phyloP scores from a whole-genome alignment of 2,888 invertebrate genomes.

The Ectemnius lituratus region DNA sequence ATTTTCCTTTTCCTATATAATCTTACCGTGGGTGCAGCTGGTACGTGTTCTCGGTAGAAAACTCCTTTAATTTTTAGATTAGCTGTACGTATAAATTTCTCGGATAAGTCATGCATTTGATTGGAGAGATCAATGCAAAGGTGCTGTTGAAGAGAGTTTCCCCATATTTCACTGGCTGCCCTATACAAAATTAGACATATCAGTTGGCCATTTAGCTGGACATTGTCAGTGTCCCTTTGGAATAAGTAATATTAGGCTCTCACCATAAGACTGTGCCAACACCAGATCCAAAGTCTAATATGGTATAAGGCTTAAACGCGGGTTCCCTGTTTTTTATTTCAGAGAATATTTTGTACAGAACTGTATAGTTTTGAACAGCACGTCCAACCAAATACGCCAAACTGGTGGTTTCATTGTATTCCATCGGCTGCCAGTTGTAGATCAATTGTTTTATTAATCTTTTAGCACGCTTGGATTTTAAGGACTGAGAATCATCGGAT shows the following conservation, averaged over 20 bases:
- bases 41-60: constrained; percentile 90
- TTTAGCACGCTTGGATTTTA: constrained; percentile 22
- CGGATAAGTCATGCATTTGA: constrained; percentile 90
- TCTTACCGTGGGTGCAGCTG: constrained; percentile 81
- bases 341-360: constrained; percentile 84
- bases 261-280: constrained; percentile 91
- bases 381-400: constrained; percentile 86
- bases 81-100: constrained; percentile 84
- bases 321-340: constrained; percentile 85
- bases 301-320: constrained; percentile 85
- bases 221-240: neutral
- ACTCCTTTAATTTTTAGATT: constrained; percentile 81
- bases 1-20: neutral
- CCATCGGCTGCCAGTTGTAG: constrained; percentile 87
- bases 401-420: constrained; percentile 83
- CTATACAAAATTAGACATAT: constrained; percentile 70
- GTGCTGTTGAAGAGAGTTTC: constrained; percentile 86
- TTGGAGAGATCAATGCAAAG: constrained; percentile 90
- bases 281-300: constrained; percentile 96
- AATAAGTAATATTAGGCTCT: constrained; percentile 40
- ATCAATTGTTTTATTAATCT: constrained; percentile 80
- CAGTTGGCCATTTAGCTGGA: neutral
- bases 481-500: neutral
- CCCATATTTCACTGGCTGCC: constrained; percentile 88
- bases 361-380: constrained; percentile 87